phyloP scores from a whole-genome alignment of 35 echinoderm and acorn worm species.

The Holothuria glaberrima region DNA sequence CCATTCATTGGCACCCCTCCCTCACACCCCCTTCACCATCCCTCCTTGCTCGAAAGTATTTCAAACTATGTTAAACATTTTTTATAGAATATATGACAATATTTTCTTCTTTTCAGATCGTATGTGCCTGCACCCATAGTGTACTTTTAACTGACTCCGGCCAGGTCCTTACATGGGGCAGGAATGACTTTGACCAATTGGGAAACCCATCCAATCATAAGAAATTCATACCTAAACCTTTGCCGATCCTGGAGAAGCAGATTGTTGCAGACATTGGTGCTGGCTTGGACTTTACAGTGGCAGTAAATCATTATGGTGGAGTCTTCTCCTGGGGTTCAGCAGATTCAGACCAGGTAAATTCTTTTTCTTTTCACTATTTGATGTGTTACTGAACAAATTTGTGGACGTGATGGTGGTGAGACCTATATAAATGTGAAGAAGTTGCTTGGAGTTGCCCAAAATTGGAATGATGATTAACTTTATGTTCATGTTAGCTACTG shows the following conservation, averaged over 20 bases:
- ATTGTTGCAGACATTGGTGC: slow-evolving; percentile 67
- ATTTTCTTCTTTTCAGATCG: slow-evolving; percentile 42
- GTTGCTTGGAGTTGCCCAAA: too few species aligned
- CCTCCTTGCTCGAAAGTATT: too few species aligned
- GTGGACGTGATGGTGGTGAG: too few species aligned
- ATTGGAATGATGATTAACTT: not conserved
- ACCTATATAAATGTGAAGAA: too few species aligned
- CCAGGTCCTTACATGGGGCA: slow-evolving; percentile 81
- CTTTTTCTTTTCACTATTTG: too few species aligned
- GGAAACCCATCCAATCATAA: slow-evolving; percentile 54
- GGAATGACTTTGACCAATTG: slow-evolving; percentile 86
- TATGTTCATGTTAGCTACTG: too few species aligned
- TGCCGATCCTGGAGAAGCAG: not conserved
- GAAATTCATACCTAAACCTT: slow-evolving; percentile 24
- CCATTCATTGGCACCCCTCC: too few species aligned
- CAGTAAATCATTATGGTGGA: slow-evolving; percentile 72
- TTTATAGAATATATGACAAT: too few species aligned
- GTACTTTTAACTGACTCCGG: slow-evolving; percentile 79
- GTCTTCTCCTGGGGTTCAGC: slow-evolving; percentile 79
- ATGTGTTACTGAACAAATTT: too few species aligned
- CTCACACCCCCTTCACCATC: too few species aligned
- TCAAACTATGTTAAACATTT: too few species aligned
- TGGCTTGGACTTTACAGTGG: slow-evolving; percentile 72
- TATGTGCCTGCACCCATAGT: slow-evolving; percentile 75
- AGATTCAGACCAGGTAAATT: slow-evolving; percentile 77